Evolutionary conservation across 1,140 invertebrate genomes (phyloP).

Genomic region (Plectrocnemia conspersa): DNA sequence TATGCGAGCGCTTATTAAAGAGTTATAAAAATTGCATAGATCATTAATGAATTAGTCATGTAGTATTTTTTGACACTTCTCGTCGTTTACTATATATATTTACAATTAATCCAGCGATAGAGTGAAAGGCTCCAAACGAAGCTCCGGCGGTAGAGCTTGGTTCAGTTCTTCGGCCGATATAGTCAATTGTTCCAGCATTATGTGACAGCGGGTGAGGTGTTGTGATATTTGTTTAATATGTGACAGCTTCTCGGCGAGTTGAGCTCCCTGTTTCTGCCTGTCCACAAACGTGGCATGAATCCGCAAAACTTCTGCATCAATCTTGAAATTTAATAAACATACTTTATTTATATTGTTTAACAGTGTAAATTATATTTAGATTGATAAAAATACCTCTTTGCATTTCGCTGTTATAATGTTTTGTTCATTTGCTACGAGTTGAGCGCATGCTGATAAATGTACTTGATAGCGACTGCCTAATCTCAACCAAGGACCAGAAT

Average conservation of each 20-base stretch:
- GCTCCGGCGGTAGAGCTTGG: conserved; percentile 73
- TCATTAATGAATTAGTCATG: too few species aligned
- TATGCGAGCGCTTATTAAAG: too few species aligned
- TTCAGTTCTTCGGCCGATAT: conserved; percentile 83
- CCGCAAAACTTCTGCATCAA: conserved; percentile 67
- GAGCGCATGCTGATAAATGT: conserved; percentile 67
- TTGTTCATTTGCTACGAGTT: conserved; percentile 69
- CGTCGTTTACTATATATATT: too few species aligned
- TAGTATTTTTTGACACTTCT: too few species aligned
- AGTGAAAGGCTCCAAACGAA: conserved; percentile 83
- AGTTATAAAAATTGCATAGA: too few species aligned
- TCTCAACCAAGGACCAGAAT: conserved; percentile 57
- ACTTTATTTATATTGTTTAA: not conserved
- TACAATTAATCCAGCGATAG: conserved; percentile 1
- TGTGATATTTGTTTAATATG: conserved; percentile 73
- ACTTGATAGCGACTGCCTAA: conserved; percentile 70
- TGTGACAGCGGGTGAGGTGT: conserved; percentile 75
- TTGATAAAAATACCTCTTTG: conserved; percentile 59
- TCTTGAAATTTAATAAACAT: conserved; percentile 51
- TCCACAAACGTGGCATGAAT: conserved; percentile 69
- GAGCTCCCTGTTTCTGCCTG: conserved; percentile 75
- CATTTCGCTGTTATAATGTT: conserved; percentile 64
- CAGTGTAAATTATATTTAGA: not conserved
- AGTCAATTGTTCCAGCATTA: conserved; percentile 76
- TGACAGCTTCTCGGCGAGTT: conserved; percentile 77